Base-by-base conservation (phyloP, 2,113 vertebrate genomes). In the Uropsilus gracilis region DNA sequence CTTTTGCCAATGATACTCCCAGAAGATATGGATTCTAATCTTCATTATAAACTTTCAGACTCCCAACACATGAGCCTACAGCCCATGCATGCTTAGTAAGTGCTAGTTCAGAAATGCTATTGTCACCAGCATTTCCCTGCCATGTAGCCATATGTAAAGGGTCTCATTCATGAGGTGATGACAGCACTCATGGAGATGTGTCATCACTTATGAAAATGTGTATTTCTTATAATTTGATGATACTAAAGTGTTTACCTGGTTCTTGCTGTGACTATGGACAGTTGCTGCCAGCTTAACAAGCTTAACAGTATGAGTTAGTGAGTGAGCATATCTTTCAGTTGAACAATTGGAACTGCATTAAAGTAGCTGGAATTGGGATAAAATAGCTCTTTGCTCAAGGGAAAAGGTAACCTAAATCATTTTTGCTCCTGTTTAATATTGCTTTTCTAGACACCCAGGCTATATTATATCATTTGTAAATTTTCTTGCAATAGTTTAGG, bases 161-260 rank as follows among this genome's bases (percentile, higher is more conserved):
- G 20, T 94, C 64, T 91, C 44, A 39, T 39, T 89, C 46, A 37
- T 44, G 86, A 95, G 24, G 53, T 78, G 86, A 68, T 93, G 64
- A 69, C 80, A 95, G 53, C 61, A 55, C 59, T 94, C 66, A 50
- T 34, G 32, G 78, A 89, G 68, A 48, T 14, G 18, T 94, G 78
- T 77, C 72, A 69, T 96, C 71, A 42, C 91, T 94, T 93, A 91
- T 10, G 57, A 93, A 81, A 91, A 95, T 85, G 59, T 89, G 71
- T 94, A 84, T 48, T 95, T 55, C 57, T 87, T 92, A 69, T 73
- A 89, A 80, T 89, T 94, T 75, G 90, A 64, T 86, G 86, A 66
- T 84, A 85, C 42, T 44, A 30, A 76, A 81, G 17, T 84, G 89
- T 94, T 95, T 92, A 83, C 93, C 69, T 93, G 73, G 37, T 76